Evolutionary conservation across 1,140 invertebrate species (phyloP).

Genomic region (Drosophila willistoni): DNA sequence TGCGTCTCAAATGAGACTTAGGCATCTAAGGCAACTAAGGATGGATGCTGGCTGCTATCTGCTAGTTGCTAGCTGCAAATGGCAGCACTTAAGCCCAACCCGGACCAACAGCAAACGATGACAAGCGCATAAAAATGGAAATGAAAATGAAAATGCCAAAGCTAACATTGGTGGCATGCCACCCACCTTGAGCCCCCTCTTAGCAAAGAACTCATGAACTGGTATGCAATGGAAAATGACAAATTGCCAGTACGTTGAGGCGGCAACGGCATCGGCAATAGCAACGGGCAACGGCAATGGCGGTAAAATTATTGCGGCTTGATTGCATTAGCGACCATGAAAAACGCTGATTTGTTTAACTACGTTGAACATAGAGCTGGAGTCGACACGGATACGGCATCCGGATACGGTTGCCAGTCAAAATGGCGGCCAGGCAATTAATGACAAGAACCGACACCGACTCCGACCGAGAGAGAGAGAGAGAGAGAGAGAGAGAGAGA

Average conservation of each 20-base stretch:
- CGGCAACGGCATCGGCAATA: background rate
- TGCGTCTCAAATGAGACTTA: conserved; percentile 67
- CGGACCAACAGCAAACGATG: conserved; percentile 42
- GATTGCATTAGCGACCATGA: conserved; percentile 75
- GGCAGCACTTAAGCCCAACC: conserved; percentile 73
- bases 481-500: too few species aligned
- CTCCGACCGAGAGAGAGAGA: background rate
- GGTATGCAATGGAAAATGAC: conserved; percentile 69
- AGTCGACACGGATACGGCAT: conserved; percentile 26
- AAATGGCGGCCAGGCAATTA: conserved; percentile 71
- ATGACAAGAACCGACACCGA: conserved; percentile 44
- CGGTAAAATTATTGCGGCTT: conserved; percentile 75
- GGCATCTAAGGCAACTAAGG: conserved; percentile 73
- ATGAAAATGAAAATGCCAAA: conserved; percentile 79
- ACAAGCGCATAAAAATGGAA: conserved; percentile 80
- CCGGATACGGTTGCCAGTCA: conserved; percentile 46
- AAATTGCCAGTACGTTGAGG: conserved; percentile 64
- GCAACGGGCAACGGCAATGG: background rate
- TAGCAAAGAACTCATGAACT: background rate
- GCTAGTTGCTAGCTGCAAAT: conserved; percentile 64
- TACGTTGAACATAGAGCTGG: conserved; percentile 31
- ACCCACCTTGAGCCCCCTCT: background rate
- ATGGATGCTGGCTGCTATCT: conserved; percentile 4
- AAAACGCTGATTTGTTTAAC: conserved; percentile 75
- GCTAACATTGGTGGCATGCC: conserved; percentile 30